Evolutionary conservation across 2,113 vertebrate species (phyloP).

Genomic region (Argyrosomus japonicus): DNA sequence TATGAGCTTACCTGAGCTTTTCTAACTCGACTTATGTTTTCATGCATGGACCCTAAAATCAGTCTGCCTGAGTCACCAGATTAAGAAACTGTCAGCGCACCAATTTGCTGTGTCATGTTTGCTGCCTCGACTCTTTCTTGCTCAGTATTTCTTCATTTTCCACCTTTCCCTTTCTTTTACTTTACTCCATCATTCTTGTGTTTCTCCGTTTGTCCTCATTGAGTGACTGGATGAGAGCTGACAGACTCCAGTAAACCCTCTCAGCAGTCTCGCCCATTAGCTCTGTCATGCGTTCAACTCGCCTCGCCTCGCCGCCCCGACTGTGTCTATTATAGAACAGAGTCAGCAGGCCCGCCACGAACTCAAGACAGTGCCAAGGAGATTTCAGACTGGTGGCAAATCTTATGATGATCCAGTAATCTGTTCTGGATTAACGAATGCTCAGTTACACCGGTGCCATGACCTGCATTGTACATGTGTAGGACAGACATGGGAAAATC

Average conservation of each 20-base stretch:
- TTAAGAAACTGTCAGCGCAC: background rate
- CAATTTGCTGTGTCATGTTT: background rate
- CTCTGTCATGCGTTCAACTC: slow-evolving; percentile 52
- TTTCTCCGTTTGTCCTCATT: background rate
- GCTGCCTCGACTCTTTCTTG: background rate
- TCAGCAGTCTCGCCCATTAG: slow-evolving; percentile 53
- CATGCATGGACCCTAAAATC: background rate
- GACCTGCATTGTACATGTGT: slow-evolving; percentile 1
- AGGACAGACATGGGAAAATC: background rate
- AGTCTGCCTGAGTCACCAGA: background rate
- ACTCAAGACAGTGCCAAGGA: slow-evolving; percentile 14
- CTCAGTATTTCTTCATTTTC: background rate
- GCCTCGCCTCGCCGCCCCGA: slow-evolving; percentile 32
- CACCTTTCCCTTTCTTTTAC: background rate
- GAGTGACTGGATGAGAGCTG: slow-evolving; percentile 65
- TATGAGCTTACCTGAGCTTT: background rate
- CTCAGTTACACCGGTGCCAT: background rate
- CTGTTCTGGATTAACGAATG: background rate
- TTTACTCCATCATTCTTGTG: background rate
- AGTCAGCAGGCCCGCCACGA: background rate
- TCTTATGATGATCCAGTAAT: slow-evolving; percentile 36
- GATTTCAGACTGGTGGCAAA: slow-evolving; percentile 24
- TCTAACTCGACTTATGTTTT: background rate
- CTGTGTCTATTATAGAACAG: slow-evolving; percentile 33
- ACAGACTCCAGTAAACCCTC: slow-evolving; percentile 53